These are phyloP conservation scores for Paracanthobrama guichenoti DNA, from an alignment of 2,113 vertebrate genomes.

Conservation along the genomic window DNA sequence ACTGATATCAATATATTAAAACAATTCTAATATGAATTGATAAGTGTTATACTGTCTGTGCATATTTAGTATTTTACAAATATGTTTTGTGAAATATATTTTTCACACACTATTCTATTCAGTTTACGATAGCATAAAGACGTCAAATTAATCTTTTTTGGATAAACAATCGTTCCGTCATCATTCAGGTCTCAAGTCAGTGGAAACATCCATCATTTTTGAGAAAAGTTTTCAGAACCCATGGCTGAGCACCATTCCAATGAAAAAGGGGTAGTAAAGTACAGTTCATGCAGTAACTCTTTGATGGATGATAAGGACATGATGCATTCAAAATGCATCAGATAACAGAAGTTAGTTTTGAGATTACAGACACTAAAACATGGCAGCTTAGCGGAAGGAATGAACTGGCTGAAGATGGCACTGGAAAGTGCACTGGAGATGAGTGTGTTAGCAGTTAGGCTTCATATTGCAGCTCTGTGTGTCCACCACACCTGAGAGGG, in stretches of 20 bases:
- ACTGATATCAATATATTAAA: neutral
- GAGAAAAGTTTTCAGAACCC: neutral
- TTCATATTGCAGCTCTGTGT: slow-evolving; percentile 69
- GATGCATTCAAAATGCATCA: slow-evolving; percentile 24
- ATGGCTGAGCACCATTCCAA: neutral
- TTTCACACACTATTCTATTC: neutral
- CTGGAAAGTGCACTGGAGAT: neutral
- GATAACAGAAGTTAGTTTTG: neutral
- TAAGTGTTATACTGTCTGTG: neutral
- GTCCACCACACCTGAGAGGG: slow-evolving; percentile 73
- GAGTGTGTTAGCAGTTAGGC: slow-evolving; percentile 68
- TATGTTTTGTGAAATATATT: neutral
- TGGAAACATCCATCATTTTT: neutral
- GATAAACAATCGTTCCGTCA: neutral
- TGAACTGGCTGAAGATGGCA: slow-evolving; percentile 28
- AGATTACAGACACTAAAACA: neutral
- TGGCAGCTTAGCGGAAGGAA: neutral
- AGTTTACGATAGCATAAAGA: neutral
- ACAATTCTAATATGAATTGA: neutral
- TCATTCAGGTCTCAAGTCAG: neutral
- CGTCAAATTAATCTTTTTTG: neutral
- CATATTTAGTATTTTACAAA: no score
- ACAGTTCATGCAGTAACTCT: slow-evolving; percentile 38
- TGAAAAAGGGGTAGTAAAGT: neutral
- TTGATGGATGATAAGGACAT: neutral